Conservation (phyloP, 2,888 invertebrate genomes). For the Yponomeuta cagnagella region DNA sequence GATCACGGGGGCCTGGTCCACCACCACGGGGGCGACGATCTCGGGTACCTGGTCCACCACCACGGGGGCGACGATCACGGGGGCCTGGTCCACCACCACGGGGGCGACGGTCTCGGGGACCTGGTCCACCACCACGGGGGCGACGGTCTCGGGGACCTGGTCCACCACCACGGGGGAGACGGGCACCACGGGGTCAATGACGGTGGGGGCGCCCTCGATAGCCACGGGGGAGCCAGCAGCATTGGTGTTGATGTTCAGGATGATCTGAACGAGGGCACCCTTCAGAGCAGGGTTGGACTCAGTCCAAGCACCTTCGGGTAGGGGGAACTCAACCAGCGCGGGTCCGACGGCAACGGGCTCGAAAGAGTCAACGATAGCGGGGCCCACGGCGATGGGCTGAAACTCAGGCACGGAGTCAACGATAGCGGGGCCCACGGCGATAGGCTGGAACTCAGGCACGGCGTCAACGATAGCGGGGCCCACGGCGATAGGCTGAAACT, state of each 20-base stretch:
- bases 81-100: conserved; percentile 15
- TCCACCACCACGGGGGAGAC: not conserved
- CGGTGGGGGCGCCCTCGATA: conserved; percentile 22
- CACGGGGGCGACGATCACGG: conserved; percentile 11
- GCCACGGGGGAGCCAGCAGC: conserved; percentile 23
- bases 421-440: conserved; percentile 24
- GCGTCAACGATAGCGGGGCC: conserved; percentile 24
- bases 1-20: not conserved
- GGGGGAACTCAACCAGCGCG: conserved; percentile 16
- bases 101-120: conserved; percentile 14
- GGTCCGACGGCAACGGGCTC: conserved; percentile 18
- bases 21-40: conserved; percentile 21
- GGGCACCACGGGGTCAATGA: conserved; percentile 17
- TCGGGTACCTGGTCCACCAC: conserved; percentile 16
- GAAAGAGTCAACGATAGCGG: not conserved
- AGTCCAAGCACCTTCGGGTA: not conserved
- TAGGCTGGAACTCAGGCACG: conserved; percentile 17
- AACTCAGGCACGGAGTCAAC: conserved; percentile 29
- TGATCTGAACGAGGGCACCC: conserved; percentile 31
- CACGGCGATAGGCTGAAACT: conserved; percentile 21
- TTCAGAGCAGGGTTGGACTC: not conserved
- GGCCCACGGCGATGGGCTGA: not conserved
- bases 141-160: conserved; percentile 14
- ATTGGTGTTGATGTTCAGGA: conserved; percentile 30
- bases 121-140: conserved; percentile 14